Base-by-base conservation (phyloP, 2,113 vertebrate genomes). In the Phalacrocorax brasilianus region DNA sequence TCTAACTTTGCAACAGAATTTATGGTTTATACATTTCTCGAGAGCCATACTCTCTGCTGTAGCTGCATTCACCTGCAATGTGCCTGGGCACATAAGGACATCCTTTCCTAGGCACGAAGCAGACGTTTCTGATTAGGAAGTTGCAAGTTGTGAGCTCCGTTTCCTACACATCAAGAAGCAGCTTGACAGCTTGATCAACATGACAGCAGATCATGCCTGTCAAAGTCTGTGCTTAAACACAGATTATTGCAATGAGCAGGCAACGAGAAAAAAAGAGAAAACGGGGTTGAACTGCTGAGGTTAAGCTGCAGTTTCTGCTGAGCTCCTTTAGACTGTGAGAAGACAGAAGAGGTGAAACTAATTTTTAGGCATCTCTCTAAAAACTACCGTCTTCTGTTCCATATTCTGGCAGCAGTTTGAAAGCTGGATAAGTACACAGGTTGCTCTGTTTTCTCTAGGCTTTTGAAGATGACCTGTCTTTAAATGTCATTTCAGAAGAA, bases 131-230 rank as follows among this genome's bases (percentile, higher is more conserved):
- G 38, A 63, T 91, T n/a, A 78, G 32, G 55, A 47, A 84, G 42
- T 6, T 81, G 55, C 55, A 74, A 68, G 21, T 45, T 81, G 44
- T n/a, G 32, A 89, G n/a, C 52, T 89, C 73, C 2, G 1, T 55
- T 87, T 94, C 77, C 67, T 70, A 24, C 50, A n/a, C 28, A 20
- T 55, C 38, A 82, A 91, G 56, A 77, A 96, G 52, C 70, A 67
- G 76, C 67, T 45, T 93, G 88, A 93, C 88, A 93, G 88, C 72
- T 93, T 73, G 82, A 95, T 75, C 91, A 94, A 67, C 63, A 65
- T 26, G 78, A 90, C 63, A 91, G 79, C 76, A 91, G 84, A 95
- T 89, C 86, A 65, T 6, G 30, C 18, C 79, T 95, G 76, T 79
- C 73, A 66, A 75, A 85, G 24, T 58, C 50, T 55, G 38, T 70